Conservation (phyloP, 2,113 vertebrate species). For the Aspidoscelis tigris region DNA sequence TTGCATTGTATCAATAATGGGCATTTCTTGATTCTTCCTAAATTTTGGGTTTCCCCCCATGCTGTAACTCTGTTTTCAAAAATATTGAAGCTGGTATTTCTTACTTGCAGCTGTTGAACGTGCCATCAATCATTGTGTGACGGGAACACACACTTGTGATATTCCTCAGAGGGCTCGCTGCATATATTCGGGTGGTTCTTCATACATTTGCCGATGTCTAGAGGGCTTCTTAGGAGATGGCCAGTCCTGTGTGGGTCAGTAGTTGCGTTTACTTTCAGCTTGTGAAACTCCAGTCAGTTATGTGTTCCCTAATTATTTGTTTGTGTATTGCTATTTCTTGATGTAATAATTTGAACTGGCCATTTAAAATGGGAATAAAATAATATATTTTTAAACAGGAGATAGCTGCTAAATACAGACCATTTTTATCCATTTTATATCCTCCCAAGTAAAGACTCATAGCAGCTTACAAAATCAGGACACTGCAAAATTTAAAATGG, state of each 20-base stretch:
- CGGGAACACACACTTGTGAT: conserved; percentile 85
- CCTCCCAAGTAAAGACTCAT: not conserved
- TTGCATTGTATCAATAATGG: too few species aligned
- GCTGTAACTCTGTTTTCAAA: not conserved
- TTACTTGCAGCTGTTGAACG: conserved; percentile 69
- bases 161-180: conserved; percentile 86
- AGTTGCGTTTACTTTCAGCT: not conserved
- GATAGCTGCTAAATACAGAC: not conserved
- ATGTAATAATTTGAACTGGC: not conserved
- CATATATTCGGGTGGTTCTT: conserved; percentile 80
- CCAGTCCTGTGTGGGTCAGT: conserved; percentile 82
- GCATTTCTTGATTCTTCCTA: not conserved
- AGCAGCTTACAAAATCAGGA: too few species aligned
- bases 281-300: not conserved
- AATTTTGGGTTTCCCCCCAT: not conserved
- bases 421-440: not conserved
- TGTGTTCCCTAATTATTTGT: not conserved
- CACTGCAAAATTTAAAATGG: too few species aligned
- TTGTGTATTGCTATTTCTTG: not conserved
- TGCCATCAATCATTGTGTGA: conserved; percentile 79
- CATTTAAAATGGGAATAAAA: conserved; percentile 13
- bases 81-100: not conserved
- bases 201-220: conserved; percentile 85
- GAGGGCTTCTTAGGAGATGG: conserved; percentile 88
- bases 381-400: not conserved